phyloP scores from a whole-genome alignment of 2,888 invertebrate genomes.

The Colletes collaris region DNA sequence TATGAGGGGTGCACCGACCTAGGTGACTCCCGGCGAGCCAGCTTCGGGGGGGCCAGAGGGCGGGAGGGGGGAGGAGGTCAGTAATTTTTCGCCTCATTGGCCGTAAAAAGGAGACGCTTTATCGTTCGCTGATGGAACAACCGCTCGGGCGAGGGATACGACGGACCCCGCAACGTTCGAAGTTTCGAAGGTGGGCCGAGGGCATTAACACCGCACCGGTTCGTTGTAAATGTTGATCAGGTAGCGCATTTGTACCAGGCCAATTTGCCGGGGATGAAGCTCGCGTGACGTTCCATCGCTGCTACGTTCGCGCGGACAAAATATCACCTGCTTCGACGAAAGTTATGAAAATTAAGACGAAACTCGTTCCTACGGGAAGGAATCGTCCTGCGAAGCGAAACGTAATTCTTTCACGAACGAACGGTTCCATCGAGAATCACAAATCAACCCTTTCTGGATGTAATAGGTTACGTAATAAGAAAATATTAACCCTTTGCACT shows the following conservation, averaged over 20 bases:
- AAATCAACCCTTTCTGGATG: too few relatives aligned
- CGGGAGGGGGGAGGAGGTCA: conserved; percentile 47
- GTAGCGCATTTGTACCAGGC: conserved; percentile 65
- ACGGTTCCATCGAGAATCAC: too few relatives aligned
- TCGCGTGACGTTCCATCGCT: conserved; percentile 43
- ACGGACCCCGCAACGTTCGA: conserved; percentile 27
- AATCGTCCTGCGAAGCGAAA: background rate
- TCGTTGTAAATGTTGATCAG: conserved; percentile 69
- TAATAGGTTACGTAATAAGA: too few relatives aligned
- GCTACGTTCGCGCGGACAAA: conserved; percentile 29
- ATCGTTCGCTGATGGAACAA: conserved; percentile 46
- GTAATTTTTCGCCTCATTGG: conserved; percentile 73
- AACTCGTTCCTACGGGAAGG: background rate
- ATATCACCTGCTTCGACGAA: conserved; percentile 37
- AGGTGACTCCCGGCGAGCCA: conserved; percentile 36
- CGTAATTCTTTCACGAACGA: background rate
- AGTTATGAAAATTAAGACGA: conserved; percentile 28
- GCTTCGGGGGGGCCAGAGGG: background rate
- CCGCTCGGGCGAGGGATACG: conserved; percentile 35
- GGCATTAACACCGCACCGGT: conserved; percentile 59
- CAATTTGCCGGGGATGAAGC: conserved; percentile 69
- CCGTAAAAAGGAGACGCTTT: conserved; percentile 66
- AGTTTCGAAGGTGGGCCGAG: conserved; percentile 35
- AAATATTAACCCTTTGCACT: too few relatives aligned
- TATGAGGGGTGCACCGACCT: conserved; percentile 54